Base-by-base conservation (phyloP, 2,888 invertebrate genomes). In the Nymphalis c-album region DNA sequence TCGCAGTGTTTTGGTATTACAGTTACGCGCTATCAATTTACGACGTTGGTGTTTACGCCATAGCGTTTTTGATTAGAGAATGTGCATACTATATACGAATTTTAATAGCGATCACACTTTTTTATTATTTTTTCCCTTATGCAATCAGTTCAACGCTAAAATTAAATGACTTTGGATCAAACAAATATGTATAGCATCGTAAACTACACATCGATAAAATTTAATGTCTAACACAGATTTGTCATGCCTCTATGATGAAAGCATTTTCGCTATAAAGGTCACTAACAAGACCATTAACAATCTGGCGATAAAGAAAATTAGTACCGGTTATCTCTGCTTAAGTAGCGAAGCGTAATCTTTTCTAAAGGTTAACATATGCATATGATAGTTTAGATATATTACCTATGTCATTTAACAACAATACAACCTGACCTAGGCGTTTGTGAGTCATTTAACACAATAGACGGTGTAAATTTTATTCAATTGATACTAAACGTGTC, bases 381-480 rank as follows among this genome's bases (percentile, higher is more conserved):
- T 40, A 57, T 16, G 40, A 57, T 7, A 7, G 10, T 1, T 40
- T 17, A 10, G 13, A 58, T 4, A 58, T 18, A 17, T 55, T 31
- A 3, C 10, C 20, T 45, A 8, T 40, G 7, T n/a, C 57, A n/a
- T 18, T 1, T 4, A 31, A 4, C 5, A 35, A 50, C 61, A 61
- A 50, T 61, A 61, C 47, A 60, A 60, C 50, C 31, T 61, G 61
- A 61, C 61, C 61, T 61, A 61, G 50, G n/a, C 35, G 7, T 18
- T 13, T 40, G 31, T 61, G 50, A 61, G 50, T 61, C 61, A 50
- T 20, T 60, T 60, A 40, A 18, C 16, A 61, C 61, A 61, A 61
- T 61, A 20, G 35, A 61, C 61, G 26, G 46, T 61, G 60, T 61
- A 61, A 61, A 61, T 50, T n/a, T n/a, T 50, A 61, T 61, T 50